phyloP scores from a whole-genome alignment of 2,888 invertebrate species.

The Agonopterix subpropinquella region DNA sequence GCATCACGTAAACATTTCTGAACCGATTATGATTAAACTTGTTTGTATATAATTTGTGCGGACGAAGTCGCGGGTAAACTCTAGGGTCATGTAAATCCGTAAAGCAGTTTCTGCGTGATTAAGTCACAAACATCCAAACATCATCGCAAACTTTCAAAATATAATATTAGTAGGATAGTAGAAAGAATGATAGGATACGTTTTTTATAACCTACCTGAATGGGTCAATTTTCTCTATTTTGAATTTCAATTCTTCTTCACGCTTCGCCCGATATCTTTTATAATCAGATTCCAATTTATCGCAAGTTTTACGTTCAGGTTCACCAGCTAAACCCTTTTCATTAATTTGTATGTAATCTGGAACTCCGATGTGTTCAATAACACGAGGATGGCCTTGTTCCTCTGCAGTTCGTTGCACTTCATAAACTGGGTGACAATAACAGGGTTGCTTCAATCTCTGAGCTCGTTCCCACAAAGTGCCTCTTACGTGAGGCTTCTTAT shows the following conservation, averaged over 20 bases:
- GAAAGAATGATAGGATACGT: background rate
- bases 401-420: constrained; percentile 45
- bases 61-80: too few relatives aligned
- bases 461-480: constrained; percentile 48
- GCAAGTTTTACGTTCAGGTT: constrained; percentile 27
- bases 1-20: too few relatives aligned
- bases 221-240: constrained; percentile 50
- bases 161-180: background rate
- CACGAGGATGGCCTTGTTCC: constrained; percentile 41
- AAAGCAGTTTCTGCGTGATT: background rate
- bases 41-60: too few relatives aligned
- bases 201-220: constrained; percentile 33
- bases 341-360: constrained; percentile 41
- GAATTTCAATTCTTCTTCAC: constrained; percentile 36
- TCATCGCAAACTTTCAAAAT: background rate
- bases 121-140: too few relatives aligned
- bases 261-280: constrained; percentile 33
- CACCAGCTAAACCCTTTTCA: constrained; percentile 48
- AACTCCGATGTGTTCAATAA: constrained; percentile 52
- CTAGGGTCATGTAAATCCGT: too few relatives aligned
- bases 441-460: constrained; percentile 39
- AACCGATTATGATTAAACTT: too few relatives aligned
- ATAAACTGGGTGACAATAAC: constrained; percentile 48
- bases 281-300: constrained; percentile 36
- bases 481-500: constrained; percentile 34